Base-by-base conservation (phyloP, 2,888 invertebrate species). In the Pyrochroa serraticornis region DNA sequence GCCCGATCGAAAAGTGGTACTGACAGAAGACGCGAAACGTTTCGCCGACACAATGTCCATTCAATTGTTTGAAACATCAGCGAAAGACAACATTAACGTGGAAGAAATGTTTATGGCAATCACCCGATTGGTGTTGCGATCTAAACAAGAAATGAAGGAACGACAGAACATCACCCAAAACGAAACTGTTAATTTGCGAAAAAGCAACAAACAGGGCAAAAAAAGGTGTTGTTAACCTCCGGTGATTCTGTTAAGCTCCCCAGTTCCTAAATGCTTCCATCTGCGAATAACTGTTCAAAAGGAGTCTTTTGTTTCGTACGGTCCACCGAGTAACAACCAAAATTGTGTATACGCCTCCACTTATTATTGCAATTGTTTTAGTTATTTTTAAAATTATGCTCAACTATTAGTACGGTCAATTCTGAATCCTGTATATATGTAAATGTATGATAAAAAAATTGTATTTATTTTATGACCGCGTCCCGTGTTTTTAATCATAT, bases 31-130 rank as follows among this genome's bases (percentile, higher is more conserved):
- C 82, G 98, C 98, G 59, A 92, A 94, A 82, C 87, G 94, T 74
- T 98, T 97, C 82, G 97, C 99, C 58, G 92, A 91, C 77, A 95
- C 97, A 82, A 97, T 98, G 95, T 91, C 92, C 71, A 97, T 99
- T 77, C 92, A 93, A 71, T 82, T 98, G 68, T 98, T 95, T 81
- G 99, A 99, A 83, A 98, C 99, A 64, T 97, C 96, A 77, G 99
- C 99, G 77, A 99, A 98, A 84, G 97, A 98, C 79, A 97, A 98
- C 81, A 90, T 95, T 73, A 98, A 98, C 83, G 98, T 99, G 53
- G 98, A 98, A 83, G 97, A 98, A 84, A 97, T 97, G 88, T 87
- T 89, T 79, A 82, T 88, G 76, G 85, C 87, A 67, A 87, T 89
- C 71, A 89, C 89, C 57, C 82, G 84, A 68, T 88, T 93, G 84